A percentile compares a stretch with the other conserved stretches of the same genome.
These are phyloP conservation scores for Propsilocerus akamusi DNA, from an alignment of 1,140 invertebrate genomes.

Conservation along the genomic window DNA sequence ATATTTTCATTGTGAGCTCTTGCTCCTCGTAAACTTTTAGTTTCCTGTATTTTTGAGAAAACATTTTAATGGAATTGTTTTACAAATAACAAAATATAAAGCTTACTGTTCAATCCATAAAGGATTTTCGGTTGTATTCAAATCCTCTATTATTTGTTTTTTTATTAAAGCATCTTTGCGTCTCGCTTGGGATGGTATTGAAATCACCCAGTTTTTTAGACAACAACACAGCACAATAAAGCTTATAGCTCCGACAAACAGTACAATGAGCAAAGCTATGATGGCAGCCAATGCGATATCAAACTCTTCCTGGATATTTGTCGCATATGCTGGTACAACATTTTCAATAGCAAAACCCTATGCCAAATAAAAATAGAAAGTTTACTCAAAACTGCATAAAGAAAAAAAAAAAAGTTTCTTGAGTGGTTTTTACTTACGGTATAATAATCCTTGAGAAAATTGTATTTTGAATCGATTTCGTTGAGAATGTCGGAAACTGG, in stretches of 20 bases:
- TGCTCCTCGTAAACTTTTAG: conserved; percentile 81
- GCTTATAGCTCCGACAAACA: conserved; percentile 70
- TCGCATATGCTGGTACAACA: conserved; percentile 44
- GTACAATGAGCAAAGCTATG: conserved; percentile 66
- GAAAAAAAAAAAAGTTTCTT: neutral
- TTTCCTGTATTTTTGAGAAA: conserved; percentile 34
- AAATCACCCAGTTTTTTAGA: conserved; percentile 59
- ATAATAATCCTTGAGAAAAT: conserved; percentile 45
- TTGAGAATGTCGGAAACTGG: conserved; percentile 62
- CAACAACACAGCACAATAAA: conserved; percentile 79
- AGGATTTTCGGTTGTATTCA: conserved; percentile 80
- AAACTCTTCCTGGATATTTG: conserved; percentile 46
- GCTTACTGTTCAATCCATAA: conserved; percentile 80
- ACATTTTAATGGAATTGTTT: conserved; percentile 7
- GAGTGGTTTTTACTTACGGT: conserved; percentile 6
- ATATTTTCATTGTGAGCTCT: conserved; percentile 82
- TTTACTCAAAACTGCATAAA: neutral
- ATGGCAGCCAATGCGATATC: conserved; percentile 69
- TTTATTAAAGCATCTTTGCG: conserved; percentile 61
- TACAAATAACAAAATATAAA: neutral
- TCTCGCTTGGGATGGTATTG: conserved; percentile 33
- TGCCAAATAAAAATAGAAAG: conserved; percentile 25
- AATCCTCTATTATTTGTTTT: conserved; percentile 61
- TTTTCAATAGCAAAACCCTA: conserved; percentile 68
- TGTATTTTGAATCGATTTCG: conserved; percentile 69